Evolutionary conservation across 2,888 invertebrate genomes (phyloP).

Genomic region (Ectemnius cavifrons): DNA sequence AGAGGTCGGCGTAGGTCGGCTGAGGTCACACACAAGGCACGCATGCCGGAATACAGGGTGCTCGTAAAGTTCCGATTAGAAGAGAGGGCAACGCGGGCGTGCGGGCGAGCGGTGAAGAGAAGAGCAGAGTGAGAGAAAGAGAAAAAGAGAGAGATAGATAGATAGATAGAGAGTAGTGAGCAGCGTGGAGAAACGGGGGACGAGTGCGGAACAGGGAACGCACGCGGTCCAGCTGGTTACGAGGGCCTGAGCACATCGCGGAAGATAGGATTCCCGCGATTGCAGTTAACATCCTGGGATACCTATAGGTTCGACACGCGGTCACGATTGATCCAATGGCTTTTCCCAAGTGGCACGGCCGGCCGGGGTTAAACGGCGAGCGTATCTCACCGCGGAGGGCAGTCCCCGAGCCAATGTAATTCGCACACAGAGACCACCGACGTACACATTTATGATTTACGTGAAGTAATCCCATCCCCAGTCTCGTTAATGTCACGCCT

Average conservation of each 20-base stretch:
- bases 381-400: constrained; percentile 61
- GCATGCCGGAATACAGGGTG: constrained; percentile 69
- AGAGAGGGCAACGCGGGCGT: constrained; percentile 39
- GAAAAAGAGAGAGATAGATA: too few species aligned
- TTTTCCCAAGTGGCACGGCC: constrained; percentile 48
- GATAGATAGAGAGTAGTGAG: too few species aligned
- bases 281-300: constrained; percentile 55
- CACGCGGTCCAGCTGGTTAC: neutral
- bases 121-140: too few species aligned
- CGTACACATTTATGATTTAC: constrained; percentile 62
- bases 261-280: constrained; percentile 59
- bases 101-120: too few species aligned
- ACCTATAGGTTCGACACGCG: constrained; percentile 9
- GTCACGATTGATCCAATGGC: constrained; percentile 44
- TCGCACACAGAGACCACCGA: constrained; percentile 33
- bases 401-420: constrained; percentile 56
- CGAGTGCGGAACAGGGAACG: constrained; percentile 16
- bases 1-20: constrained; percentile 67
- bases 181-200: too few species aligned
- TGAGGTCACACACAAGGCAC: constrained; percentile 66
- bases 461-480: constrained; percentile 69
- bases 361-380: constrained; percentile 65
- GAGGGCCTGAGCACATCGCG: constrained; percentile 23
- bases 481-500: constrained; percentile 63
- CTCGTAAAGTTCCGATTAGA: constrained; percentile 69